These are phyloP conservation scores for Heterocephalus glaber DNA, from an alignment of 2,113 vertebrate genomes.

Conservation along the genomic window DNA sequence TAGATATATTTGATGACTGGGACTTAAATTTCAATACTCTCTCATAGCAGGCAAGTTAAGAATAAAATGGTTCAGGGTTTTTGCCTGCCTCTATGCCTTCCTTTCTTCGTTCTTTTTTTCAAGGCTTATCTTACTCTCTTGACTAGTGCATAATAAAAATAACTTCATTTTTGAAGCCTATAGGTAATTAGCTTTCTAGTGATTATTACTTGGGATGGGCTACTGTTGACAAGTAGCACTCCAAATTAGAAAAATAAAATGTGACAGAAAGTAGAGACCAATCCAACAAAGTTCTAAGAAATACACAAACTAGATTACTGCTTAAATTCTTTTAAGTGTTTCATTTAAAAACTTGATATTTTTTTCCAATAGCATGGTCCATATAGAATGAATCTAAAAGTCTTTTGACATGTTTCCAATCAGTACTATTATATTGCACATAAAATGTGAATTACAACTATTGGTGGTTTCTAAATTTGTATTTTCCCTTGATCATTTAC, in stretches of 20 bases:
- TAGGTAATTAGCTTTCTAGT: not conserved
- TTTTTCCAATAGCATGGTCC: not conserved
- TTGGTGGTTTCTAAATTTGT: slow-evolving; percentile 20
- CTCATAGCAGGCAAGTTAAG: not conserved
- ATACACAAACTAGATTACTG: not conserved
- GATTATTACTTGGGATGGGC: not conserved
- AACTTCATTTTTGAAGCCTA: slow-evolving; percentile 12
- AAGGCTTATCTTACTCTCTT: not conserved
- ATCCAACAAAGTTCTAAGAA: not conserved
- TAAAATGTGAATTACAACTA: slow-evolving; percentile 25
- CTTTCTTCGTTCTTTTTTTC: not conserved
- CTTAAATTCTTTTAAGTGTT: not conserved
- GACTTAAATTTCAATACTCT: not conserved
- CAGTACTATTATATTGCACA: not conserved
- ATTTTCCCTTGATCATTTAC: not conserved
- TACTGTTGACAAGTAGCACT: not conserved
- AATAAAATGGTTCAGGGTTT: not conserved
- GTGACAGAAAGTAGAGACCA: not conserved
- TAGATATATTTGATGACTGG: not conserved
- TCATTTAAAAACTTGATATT: not conserved
- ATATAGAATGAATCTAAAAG: not conserved
- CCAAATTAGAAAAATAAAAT: slow-evolving; percentile 45
- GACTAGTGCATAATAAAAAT: not conserved
- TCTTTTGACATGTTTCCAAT: not conserved
- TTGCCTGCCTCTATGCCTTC: not conserved